Evolutionary conservation across 1,140 invertebrate species (phyloP).

Genomic region (Drosophila dunni): DNA sequence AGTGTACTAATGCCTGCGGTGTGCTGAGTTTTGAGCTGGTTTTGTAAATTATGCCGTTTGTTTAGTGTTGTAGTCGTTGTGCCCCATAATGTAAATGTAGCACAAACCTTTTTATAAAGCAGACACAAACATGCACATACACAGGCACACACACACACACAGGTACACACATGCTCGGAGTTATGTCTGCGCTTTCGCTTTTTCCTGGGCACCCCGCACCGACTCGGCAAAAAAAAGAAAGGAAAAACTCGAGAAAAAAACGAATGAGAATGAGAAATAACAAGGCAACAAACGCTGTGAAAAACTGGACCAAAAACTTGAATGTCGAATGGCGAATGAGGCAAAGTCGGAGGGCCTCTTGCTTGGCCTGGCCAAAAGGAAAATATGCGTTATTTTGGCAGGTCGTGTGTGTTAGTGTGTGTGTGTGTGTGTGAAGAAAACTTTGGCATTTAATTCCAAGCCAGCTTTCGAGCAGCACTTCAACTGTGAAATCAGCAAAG

Average conservation of each 20-base stretch:
- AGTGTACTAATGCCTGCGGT: conserved; percentile 42
- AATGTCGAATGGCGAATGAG: conserved; percentile 46
- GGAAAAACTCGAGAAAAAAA: background rate
- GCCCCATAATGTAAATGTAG: conserved; percentile 82
- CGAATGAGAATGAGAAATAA: conserved; percentile 39
- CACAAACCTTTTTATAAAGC: conserved; percentile 81
- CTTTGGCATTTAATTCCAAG: conserved; percentile 72
- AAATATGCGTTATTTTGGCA: conserved; percentile 68
- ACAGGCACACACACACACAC: conserved; percentile 23
- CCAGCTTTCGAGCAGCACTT: conserved; percentile 72
- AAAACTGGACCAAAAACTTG: conserved; percentile 72
- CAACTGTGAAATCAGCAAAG: conserved; percentile 76
- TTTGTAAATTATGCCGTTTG: conserved; percentile 79
- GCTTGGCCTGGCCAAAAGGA: conserved; percentile 48
- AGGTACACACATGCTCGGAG: conserved; percentile 52
- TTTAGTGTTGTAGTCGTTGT: conserved; percentile 71
- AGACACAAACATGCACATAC: conserved; percentile 48
- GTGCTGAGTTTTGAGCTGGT: conserved; percentile 26
- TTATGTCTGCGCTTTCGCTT: conserved; percentile 80
- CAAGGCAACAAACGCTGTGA: conserved; percentile 56
- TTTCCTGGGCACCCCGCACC: conserved; percentile 43
- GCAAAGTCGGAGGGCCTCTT: conserved; percentile 42
- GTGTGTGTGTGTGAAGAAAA: conserved; percentile 38
- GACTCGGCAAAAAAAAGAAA: conserved; percentile 33
- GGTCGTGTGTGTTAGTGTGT: conserved; percentile 33